These are phyloP conservation scores for Linnaemya vulpina DNA, from an alignment of 2,888 invertebrate genomes.

Conservation along the genomic window DNA sequence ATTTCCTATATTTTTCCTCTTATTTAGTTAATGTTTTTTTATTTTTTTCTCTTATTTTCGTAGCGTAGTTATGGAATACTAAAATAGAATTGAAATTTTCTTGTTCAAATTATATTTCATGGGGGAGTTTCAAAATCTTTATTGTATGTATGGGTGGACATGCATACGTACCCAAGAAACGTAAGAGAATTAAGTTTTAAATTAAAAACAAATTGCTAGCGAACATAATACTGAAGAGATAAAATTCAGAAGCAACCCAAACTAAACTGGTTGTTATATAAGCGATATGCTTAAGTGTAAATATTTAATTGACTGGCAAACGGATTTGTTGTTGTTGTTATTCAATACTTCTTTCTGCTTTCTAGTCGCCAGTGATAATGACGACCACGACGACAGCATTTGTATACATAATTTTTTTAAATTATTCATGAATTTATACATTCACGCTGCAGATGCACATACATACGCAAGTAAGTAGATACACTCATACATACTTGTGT, in stretches of 20 bases:
- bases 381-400: slow-evolving; percentile 8
- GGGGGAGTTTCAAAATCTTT: slow-evolving; percentile 22
- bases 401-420: neutral
- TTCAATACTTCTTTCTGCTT: slow-evolving; percentile 22
- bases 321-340: slow-evolving; percentile 8
- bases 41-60: slow-evolving; percentile 25
- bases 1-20: neutral
- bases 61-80: slow-evolving; percentile 7
- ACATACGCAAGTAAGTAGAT: too few relatives aligned
- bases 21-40: neutral
- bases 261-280: slow-evolving; percentile 51
- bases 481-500: neutral
- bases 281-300: slow-evolving; percentile 4
- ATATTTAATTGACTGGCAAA: slow-evolving; percentile 22
- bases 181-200: slow-evolving; percentile 28
- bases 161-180: neutral
- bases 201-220: neutral
- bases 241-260: slow-evolving; percentile 18
- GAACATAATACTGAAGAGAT: slow-evolving; percentile 8
- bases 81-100: slow-evolving; percentile 25
- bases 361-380: slow-evolving; percentile 22
- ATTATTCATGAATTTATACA: slow-evolving; percentile 25
- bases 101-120: neutral
- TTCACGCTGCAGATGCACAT: neutral
- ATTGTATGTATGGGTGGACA: too few relatives aligned